These are phyloP conservation scores for Priocnemis perturbator DNA, from an alignment of 2,888 invertebrate species.

Conservation along the genomic window DNA sequence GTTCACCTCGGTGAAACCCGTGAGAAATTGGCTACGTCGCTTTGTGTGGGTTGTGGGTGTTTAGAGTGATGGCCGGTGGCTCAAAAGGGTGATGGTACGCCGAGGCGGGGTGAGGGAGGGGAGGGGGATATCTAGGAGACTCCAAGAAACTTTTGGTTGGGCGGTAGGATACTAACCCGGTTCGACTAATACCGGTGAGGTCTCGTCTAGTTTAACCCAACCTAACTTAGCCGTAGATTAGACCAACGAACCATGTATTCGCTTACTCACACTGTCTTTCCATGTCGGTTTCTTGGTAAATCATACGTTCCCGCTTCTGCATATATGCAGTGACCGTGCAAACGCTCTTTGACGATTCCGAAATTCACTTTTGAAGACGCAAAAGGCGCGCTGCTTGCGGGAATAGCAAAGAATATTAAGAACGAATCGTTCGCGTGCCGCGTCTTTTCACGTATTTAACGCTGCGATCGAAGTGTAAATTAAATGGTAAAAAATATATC, in stretches of 20 bases:
- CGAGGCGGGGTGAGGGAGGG: conserved; percentile 21
- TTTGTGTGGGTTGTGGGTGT: conserved; percentile 9
- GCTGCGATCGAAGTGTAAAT: too few relatives aligned
- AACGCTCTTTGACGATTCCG: too few relatives aligned
- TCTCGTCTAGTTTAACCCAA: conserved; percentile 64
- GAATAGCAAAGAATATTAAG: too few relatives aligned
- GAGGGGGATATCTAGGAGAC: conserved; percentile 39
- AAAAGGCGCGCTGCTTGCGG: too few relatives aligned
- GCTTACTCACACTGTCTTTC: conserved; percentile 41
- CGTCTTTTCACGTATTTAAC: too few relatives aligned
- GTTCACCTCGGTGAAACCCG: background rate
- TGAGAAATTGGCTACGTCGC: conserved; percentile 6
- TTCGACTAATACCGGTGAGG: conserved; percentile 62
- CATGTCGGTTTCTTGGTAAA: background rate
- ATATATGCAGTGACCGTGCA: too few relatives aligned
- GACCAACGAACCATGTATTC: conserved; percentile 60
- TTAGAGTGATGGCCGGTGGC: conserved; percentile 20
- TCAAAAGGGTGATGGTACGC: conserved; percentile 25
- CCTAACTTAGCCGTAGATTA: conserved; percentile 68
- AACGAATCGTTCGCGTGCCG: too few relatives aligned
- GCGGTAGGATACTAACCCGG: conserved; percentile 51
- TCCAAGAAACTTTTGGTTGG: conserved; percentile 47
- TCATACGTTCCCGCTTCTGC: conserved; percentile 1
- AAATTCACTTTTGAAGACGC: too few relatives aligned
- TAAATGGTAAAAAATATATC: too few relatives aligned